Conservation (phyloP, 2,113 vertebrate genomes). For the Balaeniceps rex region DNA sequence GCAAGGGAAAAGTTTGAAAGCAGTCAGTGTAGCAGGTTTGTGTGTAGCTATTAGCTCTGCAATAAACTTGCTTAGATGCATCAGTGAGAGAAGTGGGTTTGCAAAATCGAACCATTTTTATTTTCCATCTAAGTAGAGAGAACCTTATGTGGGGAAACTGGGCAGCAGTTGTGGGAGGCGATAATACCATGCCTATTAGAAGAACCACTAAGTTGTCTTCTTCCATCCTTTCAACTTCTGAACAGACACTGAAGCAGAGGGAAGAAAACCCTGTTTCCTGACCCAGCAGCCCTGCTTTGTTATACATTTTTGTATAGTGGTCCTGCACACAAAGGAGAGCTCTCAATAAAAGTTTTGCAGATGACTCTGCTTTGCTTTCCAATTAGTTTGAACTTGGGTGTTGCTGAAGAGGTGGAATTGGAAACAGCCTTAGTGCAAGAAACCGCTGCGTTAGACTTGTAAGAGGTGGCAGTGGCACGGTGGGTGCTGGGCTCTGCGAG, state of each 20-base stretch:
- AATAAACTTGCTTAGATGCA: background rate
- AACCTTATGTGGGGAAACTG: background rate
- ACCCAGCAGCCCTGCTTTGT: background rate
- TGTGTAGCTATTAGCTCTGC: background rate
- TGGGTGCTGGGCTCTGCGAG: background rate
- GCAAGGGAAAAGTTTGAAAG: background rate
- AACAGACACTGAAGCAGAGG: background rate
- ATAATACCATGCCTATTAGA: background rate
- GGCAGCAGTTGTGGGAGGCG: background rate
- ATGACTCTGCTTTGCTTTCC: background rate
- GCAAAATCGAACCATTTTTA: background rate
- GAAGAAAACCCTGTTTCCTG: background rate
- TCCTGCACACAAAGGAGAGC: background rate
- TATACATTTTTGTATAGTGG: background rate
- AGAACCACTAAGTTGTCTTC: background rate
- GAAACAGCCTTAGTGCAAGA: background rate
- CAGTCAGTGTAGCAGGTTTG: background rate
- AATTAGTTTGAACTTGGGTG: fast-evolving
- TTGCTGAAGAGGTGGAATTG: background rate
- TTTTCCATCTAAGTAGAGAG: background rate
- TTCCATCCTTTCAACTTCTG: background rate
- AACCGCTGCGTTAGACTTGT: background rate
- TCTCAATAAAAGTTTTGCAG: background rate
- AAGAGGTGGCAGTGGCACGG: too few relatives aligned
- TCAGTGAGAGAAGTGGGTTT: background rate